These are phyloP conservation scores for Caenorhabditis sp. DNA, from an alignment of 2,888 invertebrate species.

Conservation along the genomic window DNA sequence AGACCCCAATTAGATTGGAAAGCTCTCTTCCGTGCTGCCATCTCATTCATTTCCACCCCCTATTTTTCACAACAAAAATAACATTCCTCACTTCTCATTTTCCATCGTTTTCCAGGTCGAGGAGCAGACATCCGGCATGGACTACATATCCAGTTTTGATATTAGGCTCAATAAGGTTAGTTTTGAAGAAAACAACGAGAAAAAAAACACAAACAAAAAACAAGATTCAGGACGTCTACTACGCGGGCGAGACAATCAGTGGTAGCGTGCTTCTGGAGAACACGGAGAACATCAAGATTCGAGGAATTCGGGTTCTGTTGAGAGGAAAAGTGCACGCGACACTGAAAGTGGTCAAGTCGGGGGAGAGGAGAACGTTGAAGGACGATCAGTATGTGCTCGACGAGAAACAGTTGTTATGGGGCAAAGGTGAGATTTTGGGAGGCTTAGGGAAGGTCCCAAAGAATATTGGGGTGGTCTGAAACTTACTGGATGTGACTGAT, in stretches of 20 bases:
- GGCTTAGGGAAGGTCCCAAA: too few species aligned
- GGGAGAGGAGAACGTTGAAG: constrained; percentile 88
- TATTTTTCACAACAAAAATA: constrained; percentile 16
- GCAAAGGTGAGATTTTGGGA: constrained; percentile 87
- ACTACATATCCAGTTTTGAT: constrained; percentile 90
- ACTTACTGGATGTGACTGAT: too few species aligned
- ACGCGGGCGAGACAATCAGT: constrained; percentile 88
- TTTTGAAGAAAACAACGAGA: neutral
- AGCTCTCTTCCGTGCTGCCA: constrained; percentile 27
- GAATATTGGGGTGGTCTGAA: too few species aligned
- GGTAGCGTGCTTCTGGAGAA: constrained; percentile 89
- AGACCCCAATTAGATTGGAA: constrained; percentile 36
- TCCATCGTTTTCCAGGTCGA: constrained; percentile 51
- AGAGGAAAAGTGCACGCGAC: constrained; percentile 89
- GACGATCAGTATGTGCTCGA: constrained; percentile 90
- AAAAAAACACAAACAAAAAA: constrained; percentile 13
- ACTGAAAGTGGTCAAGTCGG: constrained; percentile 89
- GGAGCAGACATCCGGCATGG: constrained; percentile 85
- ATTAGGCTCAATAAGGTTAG: constrained; percentile 87
- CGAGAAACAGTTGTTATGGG: constrained; percentile 88
- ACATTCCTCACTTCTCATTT: neutral
- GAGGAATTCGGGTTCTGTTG: constrained; percentile 87
- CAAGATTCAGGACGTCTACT: constrained; percentile 87
- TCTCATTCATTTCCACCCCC: constrained; percentile 31
- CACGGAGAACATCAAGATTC: constrained; percentile 89